These are phyloP conservation scores for Scolopax mira DNA, from an alignment of 2,113 vertebrate species.

Conservation along the genomic window DNA sequence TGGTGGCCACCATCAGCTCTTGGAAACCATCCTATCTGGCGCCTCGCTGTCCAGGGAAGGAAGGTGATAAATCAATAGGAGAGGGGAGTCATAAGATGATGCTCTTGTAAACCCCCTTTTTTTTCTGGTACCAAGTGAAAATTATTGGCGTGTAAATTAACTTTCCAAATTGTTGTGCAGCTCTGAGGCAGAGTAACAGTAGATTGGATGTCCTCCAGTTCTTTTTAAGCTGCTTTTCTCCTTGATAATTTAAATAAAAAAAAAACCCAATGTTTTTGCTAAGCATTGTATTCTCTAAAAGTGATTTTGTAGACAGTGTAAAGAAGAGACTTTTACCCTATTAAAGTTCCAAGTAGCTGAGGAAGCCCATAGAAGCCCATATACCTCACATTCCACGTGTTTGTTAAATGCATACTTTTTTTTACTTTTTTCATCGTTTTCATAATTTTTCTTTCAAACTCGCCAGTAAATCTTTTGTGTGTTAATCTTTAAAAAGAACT, in stretches of 20 bases:
- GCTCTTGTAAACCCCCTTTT: background rate
- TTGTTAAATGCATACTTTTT: background rate
- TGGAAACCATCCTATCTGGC: background rate
- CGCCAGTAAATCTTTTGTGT: background rate
- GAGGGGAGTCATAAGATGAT: background rate
- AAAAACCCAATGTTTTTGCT: fast-evolving
- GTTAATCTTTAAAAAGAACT: background rate
- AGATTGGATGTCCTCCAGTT: background rate
- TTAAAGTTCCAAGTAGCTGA: background rate
- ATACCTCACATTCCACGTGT: background rate
- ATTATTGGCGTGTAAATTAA: background rate
- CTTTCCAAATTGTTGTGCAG: background rate
- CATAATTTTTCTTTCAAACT: background rate
- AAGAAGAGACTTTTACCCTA: background rate
- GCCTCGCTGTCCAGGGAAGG: background rate
- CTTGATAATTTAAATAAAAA: background rate
- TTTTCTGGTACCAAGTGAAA: background rate
- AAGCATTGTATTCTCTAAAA: background rate
- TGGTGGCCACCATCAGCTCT: background rate
- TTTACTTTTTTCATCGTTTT: background rate
- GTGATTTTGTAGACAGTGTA: background rate
- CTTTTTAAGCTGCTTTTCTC: background rate
- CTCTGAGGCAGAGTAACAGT: background rate
- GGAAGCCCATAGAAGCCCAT: fast-evolving
- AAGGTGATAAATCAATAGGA: background rate